Conservation (phyloP, 2,888 invertebrate genomes). For the Malthinus seriepunctatus region DNA sequence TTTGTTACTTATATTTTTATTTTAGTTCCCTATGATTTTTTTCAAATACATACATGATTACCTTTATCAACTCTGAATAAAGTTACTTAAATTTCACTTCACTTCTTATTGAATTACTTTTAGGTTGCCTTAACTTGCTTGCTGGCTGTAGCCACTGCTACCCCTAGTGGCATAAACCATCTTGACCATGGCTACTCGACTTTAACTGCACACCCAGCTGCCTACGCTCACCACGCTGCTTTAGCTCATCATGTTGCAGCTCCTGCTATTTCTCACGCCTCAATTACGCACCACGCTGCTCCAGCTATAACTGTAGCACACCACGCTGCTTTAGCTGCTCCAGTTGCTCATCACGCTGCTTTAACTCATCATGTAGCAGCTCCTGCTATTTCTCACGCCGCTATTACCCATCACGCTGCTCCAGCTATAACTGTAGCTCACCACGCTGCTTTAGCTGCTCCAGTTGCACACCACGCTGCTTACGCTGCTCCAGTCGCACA, state of each 20-base stretch:
- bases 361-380: neutral
- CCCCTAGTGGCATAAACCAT: slow-evolving; percentile 32
- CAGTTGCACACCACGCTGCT: neutral
- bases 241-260: neutral
- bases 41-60: too few species aligned
- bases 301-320: neutral
- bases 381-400: neutral
- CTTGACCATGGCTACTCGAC: slow-evolving; percentile 36
- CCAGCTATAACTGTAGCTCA: neutral
- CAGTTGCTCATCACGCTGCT: slow-evolving; percentile 1
- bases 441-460: neutral
- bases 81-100: too few species aligned
- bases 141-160: slow-evolving; percentile 47
- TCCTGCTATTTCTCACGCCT: neutral
- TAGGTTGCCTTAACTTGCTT: slow-evolving; percentile 64
- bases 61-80: too few species aligned
- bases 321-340: neutral
- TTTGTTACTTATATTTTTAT: too few species aligned
- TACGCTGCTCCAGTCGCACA: neutral
- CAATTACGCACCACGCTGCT: neutral
- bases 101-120: slow-evolving; percentile 37
- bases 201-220: slow-evolving; percentile 38
- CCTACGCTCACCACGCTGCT: neutral
- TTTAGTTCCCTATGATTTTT: too few species aligned
- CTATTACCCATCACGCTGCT: neutral